Percentiles rank a stretch among this genome's conserved stretches.
Conservation (phyloP, 2,797 vertebrate genomes). For the Aulostomus chinensis region DNA sequence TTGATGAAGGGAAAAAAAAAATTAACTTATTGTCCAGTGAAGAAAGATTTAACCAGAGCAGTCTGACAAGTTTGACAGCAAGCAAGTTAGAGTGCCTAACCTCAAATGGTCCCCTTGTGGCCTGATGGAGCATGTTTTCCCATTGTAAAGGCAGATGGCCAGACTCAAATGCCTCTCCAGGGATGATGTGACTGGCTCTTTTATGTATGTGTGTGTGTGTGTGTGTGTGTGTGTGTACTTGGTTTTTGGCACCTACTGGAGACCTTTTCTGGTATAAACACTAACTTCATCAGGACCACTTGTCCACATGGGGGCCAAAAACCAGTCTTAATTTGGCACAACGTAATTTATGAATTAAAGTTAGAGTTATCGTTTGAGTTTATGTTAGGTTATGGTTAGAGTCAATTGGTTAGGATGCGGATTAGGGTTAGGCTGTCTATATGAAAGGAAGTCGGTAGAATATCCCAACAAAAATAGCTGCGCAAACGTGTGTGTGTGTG, state of each 20-base stretch:
- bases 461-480: too few species aligned
- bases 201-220: conserved; percentile 6
- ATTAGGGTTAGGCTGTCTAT: too few species aligned
- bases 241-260: too few species aligned
- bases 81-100: conserved; percentile 30
- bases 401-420: too few species aligned
- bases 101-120: conserved; percentile 30
- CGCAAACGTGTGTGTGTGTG: conserved; percentile 10
- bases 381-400: too few species aligned
- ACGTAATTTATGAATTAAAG: too few species aligned
- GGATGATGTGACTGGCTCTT: conserved; percentile 25
- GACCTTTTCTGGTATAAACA: too few species aligned
- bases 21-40: conserved; percentile 33
- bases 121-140: conserved; percentile 37
- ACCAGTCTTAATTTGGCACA: too few species aligned
- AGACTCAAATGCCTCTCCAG: conserved; percentile 24
- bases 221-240: conserved; percentile 19
- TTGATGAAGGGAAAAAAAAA: conserved; percentile 8
- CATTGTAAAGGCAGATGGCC: conserved; percentile 24
- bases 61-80: conserved; percentile 37
- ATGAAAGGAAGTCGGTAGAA: too few species aligned
- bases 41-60: conserved; percentile 17
- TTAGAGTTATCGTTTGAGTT: too few species aligned
- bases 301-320: too few species aligned
- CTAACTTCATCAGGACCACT: too few species aligned